These are phyloP conservation scores for Mimumesa dahlbomi DNA, from an alignment of 2,888 invertebrate genomes.

Conservation along the genomic window DNA sequence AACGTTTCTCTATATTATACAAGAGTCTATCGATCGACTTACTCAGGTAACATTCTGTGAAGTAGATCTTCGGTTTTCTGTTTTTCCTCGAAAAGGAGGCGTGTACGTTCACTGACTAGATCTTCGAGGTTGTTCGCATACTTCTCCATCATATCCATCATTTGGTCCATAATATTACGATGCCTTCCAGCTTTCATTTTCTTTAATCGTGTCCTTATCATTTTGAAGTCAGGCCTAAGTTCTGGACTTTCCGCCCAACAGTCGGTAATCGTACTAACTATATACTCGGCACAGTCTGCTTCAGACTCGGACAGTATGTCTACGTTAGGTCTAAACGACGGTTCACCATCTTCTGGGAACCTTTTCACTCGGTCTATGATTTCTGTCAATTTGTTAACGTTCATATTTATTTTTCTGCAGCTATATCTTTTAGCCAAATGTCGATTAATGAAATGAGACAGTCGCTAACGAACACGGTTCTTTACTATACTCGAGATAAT, in stretches of 20 bases:
- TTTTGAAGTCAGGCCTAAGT: constrained; percentile 91
- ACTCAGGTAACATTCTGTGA: constrained; percentile 96
- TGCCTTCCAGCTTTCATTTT: constrained; percentile 94
- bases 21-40: constrained; percentile 74
- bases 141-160: constrained; percentile 99
- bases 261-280: constrained; percentile 90
- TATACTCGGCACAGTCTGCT: constrained; percentile 90
- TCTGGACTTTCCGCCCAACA: constrained; percentile 95
- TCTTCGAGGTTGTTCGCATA: constrained; percentile 97
- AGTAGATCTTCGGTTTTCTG: constrained; percentile 95
- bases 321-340: constrained; percentile 90
- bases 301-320: constrained; percentile 87
- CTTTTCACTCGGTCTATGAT: constrained; percentile 92
- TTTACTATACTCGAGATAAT: too few species aligned
- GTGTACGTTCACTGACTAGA: constrained; percentile 94
- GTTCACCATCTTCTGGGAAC: constrained; percentile 85
- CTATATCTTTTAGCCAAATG: constrained; percentile 56
- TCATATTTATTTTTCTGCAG: constrained; percentile 37
- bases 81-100: constrained; percentile 94
- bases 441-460: constrained; percentile 36
- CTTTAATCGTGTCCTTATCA: constrained; percentile 90
- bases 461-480: not conserved
- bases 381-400: constrained; percentile 82
- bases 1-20: too few species aligned
- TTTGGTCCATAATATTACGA: constrained; percentile 97